These are phyloP conservation scores for Orchestia grillus DNA, from an alignment of 1,140 invertebrate species.

Conservation along the genomic window DNA sequence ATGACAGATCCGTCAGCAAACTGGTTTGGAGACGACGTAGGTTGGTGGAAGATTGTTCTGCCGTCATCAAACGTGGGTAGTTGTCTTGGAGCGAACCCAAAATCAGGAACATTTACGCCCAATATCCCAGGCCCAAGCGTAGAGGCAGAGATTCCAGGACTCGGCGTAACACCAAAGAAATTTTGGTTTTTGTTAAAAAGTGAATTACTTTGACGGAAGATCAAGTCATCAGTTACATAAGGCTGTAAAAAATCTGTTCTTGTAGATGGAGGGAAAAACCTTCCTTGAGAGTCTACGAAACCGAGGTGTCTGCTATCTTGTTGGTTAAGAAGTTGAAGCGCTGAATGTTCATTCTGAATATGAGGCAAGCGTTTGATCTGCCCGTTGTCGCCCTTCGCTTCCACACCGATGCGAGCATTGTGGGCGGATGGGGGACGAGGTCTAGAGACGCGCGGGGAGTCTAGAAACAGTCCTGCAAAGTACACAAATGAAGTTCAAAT, in stretches of 20 bases:
- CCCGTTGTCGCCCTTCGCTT: slow-evolving; percentile 46
- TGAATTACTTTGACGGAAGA: neutral
- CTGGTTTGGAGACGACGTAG: neutral
- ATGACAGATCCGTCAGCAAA: neutral
- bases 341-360: neutral
- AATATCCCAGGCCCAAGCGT: neutral
- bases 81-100: neutral
- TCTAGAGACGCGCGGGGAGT: neutral
- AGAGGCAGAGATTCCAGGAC: neutral
- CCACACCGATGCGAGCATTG: slow-evolving; percentile 7
- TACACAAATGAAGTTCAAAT: neutral
- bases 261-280: neutral
- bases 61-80: neutral
- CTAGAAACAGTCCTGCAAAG: neutral
- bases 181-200: neutral
- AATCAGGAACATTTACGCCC: neutral
- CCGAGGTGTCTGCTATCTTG: neutral
- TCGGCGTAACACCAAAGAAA: neutral
- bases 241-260: slow-evolving; percentile 21
- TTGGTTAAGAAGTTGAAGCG: neutral
- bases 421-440: neutral
- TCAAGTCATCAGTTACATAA: neutral
- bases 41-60: slow-evolving; percentile 10
- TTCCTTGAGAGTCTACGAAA: neutral
- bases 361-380: slow-evolving; percentile 17